These are phyloP conservation scores for Thumatha senex DNA, from an alignment of 2,888 invertebrate genomes.

Conservation along the genomic window DNA sequence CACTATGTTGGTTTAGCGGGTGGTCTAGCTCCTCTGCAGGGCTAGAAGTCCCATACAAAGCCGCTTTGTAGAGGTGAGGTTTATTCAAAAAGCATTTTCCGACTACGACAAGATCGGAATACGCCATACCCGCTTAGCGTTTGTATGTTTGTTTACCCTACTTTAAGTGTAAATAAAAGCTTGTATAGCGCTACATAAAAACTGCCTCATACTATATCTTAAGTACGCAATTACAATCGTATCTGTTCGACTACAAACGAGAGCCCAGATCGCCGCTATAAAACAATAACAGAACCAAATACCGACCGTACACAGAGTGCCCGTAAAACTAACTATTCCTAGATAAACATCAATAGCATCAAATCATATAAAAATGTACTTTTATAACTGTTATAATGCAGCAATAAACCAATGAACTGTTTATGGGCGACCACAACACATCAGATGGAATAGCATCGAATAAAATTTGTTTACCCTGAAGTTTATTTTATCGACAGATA, in stretches of 20 bases:
- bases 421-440: constrained; percentile 48
- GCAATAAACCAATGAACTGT: constrained; percentile 53
- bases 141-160: too few species aligned
- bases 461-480: constrained; percentile 35
- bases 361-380: constrained; percentile 70
- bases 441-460: constrained; percentile 28
- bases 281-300: constrained; percentile 43
- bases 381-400: constrained; percentile 71
- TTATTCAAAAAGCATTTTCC: too few species aligned
- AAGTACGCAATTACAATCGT: constrained; percentile 5
- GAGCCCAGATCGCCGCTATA: constrained; percentile 26
- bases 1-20: too few species aligned
- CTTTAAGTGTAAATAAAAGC: too few species aligned
- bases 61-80: too few species aligned
- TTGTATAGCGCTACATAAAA: too few species aligned
- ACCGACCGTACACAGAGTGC: constrained; percentile 38
- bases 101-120: too few species aligned
- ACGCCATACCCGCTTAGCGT: too few species aligned
- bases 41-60: too few species aligned
- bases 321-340: constrained; percentile 58
- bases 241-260: constrained; percentile 25
- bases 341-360: constrained; percentile 73
- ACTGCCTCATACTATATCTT: background rate
- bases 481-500: constrained; percentile 7
- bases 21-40: too few species aligned